A percentile compares a stretch with the other conserved stretches of the same genome.
Evolutionary conservation across 2,113 vertebrate species (phyloP).

Genomic region (Balaeniceps rex): DNA sequence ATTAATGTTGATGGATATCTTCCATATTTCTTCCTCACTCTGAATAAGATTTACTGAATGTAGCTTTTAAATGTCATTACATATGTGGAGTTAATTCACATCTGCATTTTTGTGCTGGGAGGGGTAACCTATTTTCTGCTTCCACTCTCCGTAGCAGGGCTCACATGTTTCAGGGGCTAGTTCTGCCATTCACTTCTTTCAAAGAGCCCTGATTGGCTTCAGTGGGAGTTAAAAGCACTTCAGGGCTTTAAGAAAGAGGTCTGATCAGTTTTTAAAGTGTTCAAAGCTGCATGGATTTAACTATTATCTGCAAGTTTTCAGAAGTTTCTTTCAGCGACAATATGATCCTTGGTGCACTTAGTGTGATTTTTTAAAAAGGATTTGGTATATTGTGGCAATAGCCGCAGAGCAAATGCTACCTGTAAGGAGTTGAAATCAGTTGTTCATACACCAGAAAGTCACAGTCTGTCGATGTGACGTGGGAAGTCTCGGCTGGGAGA

Average conservation of each 20-base stretch:
- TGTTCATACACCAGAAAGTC: constrained; percentile 40
- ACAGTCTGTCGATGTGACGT: background rate
- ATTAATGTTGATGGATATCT: constrained; percentile 67
- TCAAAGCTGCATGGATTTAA: constrained; percentile 56
- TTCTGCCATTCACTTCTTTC: constrained; percentile 60
- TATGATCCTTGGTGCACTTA: background rate
- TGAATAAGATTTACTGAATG: constrained; percentile 60
- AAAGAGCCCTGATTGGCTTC: constrained; percentile 64
- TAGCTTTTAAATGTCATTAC: constrained; percentile 55
- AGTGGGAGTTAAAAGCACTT: constrained; percentile 64
- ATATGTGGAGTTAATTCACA: constrained; percentile 57
- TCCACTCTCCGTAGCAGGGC: background rate
- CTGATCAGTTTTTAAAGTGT: constrained; percentile 58
- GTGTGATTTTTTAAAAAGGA: background rate
- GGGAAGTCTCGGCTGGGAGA: background rate
- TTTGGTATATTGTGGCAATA: constrained; percentile 54
- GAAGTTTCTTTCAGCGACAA: constrained; percentile 2
- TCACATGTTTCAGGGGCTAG: constrained; percentile 56
- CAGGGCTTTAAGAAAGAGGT: constrained; percentile 62
- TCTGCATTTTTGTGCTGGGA: constrained; percentile 64
- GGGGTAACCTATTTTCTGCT: constrained; percentile 62
- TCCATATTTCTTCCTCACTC: constrained; percentile 40
- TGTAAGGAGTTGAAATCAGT: background rate
- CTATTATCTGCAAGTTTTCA: constrained; percentile 35
- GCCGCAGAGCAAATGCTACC: background rate